These are phyloP conservation scores for Mya arenaria DNA, from an alignment of 1,140 invertebrate genomes.

Conservation along the genomic window DNA sequence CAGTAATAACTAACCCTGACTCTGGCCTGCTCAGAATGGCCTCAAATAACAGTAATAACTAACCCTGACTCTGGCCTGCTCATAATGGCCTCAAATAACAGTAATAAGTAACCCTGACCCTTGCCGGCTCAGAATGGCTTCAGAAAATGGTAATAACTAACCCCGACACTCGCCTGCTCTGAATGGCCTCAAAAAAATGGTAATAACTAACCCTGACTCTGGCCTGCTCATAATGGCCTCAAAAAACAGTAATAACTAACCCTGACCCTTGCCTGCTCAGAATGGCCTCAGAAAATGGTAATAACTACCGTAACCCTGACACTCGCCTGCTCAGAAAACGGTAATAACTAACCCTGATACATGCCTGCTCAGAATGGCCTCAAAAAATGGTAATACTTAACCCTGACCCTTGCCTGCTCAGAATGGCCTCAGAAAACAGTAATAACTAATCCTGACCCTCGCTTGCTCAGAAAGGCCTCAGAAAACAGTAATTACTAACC, in stretches of 20 bases:
- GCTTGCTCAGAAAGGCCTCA: slow-evolving; percentile 55
- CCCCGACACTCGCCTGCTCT: background rate
- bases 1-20: too few relatives aligned
- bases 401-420: slow-evolving; percentile 11
- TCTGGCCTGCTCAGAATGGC: too few relatives aligned
- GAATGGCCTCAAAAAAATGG: slow-evolving; percentile 65
- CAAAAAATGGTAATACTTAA: too few relatives aligned
- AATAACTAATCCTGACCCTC: background rate
- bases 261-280: slow-evolving; percentile 7
- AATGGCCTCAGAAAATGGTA: slow-evolving; percentile 66
- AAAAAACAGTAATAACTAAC: slow-evolving; percentile 64
- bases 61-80: too few relatives aligned
- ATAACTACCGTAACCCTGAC: too few relatives aligned
- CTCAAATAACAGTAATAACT: too few relatives aligned
- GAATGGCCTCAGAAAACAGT: slow-evolving; percentile 66
- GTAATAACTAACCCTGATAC: too few relatives aligned
- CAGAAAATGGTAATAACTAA: slow-evolving; percentile 61
- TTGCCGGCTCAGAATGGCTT: slow-evolving; percentile 53
- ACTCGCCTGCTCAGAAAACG: too few relatives aligned
- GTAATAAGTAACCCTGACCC: background rate
- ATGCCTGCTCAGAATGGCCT: too few relatives aligned
- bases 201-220: slow-evolving; percentile 32
- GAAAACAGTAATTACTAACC: slow-evolving; percentile 64
- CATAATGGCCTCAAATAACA: too few relatives aligned
- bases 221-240: slow-evolving; percentile 55